Conservation (phyloP, 2,113 vertebrate species). For the Lonchura striata region DNA sequence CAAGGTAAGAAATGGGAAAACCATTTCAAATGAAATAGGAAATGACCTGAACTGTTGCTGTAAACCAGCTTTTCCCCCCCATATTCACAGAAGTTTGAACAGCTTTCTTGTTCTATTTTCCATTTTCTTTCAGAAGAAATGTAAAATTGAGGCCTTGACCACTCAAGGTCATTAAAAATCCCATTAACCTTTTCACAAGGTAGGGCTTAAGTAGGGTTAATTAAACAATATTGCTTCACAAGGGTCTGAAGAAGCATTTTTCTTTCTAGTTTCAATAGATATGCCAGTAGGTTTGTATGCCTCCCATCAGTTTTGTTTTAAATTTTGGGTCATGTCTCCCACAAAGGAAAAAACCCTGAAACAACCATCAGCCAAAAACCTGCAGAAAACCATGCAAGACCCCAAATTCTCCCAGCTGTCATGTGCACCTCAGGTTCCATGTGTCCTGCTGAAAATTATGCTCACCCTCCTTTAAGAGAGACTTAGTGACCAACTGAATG, state of each 20-base stretch:
- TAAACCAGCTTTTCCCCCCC: neutral
- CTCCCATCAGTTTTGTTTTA: neutral
- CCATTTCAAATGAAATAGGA: neutral
- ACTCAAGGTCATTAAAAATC: constrained; percentile 72
- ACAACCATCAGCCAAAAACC: neutral
- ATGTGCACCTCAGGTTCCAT: neutral
- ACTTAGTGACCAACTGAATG: neutral
- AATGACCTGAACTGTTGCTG: constrained; percentile 10
- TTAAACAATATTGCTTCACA: constrained; percentile 69
- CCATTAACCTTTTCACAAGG: constrained; percentile 70
- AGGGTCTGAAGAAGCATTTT: constrained; percentile 52
- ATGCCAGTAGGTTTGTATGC: neutral
- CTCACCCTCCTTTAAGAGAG: neutral
- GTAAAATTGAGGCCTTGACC: constrained; percentile 72
- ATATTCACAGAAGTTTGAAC: constrained; percentile 32
- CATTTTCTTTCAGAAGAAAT: constrained; percentile 68
- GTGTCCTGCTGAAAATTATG: neutral
- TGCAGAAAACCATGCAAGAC: neutral
- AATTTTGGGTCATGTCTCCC: neutral
- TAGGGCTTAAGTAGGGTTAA: constrained; percentile 72
- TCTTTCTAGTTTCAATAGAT: constrained; percentile 38
- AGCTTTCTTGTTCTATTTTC: constrained; percentile 61
- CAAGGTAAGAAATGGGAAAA: neutral
- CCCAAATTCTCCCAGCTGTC: neutral
- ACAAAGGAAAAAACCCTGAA: neutral